Evolutionary conservation across 1,140 invertebrate species (phyloP), one percentile per base, ranked within the genome.

Genomic region (Parasteatoda tepidariorum): DNA sequence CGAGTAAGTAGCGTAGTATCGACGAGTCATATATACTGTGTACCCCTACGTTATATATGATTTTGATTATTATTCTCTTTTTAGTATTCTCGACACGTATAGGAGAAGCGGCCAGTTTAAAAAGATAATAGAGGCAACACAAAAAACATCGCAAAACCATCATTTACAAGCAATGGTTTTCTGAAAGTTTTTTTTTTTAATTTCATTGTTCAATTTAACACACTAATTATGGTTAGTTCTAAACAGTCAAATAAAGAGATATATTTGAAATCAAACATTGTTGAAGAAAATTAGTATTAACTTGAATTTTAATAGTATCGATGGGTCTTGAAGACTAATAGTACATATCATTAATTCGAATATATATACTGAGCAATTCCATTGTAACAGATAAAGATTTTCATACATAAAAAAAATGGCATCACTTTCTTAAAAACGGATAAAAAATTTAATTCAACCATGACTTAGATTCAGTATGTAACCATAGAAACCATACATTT

Each of bases 1-100:
- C 64, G 73, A 55, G 61, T 64, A 76, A 76, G 73, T 76, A 76
- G 73, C 73, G 11, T n/a, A 64, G 73, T 76, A 67, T 67, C 33
- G 64, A 67, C 33, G 64, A 26, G 61, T 24, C 34, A 74, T 57
- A 74, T 30, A 74, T 55, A 54, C 55, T 30, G 54, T 31, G 38
- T 34, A 28, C 59, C 59, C 73, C 33, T 24, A 64, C 22, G 61
- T 76, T 76, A 76, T 76, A 64, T 76, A 76, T 59, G 73, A 76
- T 76, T 76, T 55, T 74, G 73, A 59, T 62, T 76, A 38, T 18
- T 9, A 15, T 28, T 34, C n/a, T 13, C 59, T 76, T 22, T 15
- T 76, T 57, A 6, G 48, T 62, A 55, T 30, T 55, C 73, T 41
- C 26, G 31, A 41, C 73, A 76, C 73, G 73, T 62, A 64, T 34